A percentile compares a stretch with the other conserved stretches of the same genome.
phyloP scores from a whole-genome alignment of 2,797 vertebrate species.

The Ptychobarbus kaznakovi region DNA sequence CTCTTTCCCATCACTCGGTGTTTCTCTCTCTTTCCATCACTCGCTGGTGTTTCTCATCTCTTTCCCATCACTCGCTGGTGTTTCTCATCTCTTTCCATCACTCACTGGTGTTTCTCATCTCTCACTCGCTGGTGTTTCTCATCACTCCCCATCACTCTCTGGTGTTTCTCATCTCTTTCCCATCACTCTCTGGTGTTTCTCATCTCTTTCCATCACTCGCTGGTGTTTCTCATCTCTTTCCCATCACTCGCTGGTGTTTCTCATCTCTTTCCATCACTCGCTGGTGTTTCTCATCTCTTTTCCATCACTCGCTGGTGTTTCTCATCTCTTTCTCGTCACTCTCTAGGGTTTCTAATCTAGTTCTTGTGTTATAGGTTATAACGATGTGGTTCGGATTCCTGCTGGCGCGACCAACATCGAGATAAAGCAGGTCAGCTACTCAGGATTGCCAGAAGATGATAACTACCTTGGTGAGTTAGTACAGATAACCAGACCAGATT shows the following conservation, averaged over 20 bases:
- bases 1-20: no score
- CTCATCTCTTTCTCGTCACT: background rate
- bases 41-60: no score
- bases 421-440: conserved; percentile 94
- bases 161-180: no score
- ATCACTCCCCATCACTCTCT: no score
- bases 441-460: conserved; percentile 94
- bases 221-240: background rate
- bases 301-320: background rate
- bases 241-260: background rate
- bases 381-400: conserved; percentile 90
- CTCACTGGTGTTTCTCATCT: no score
- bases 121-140: no score
- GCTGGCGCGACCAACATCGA: conserved; percentile 95
- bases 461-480: conserved; percentile 92
- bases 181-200: no score
- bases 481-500: background rate
- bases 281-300: background rate
- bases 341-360: background rate
- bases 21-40: no score
- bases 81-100: no score
- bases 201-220: no score
- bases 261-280: background rate
- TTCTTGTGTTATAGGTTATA: conserved; percentile 84
- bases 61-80: no score